Evolutionary conservation across 2,797 vertebrate genomes (phyloP), one percentile per base, ranked within the genome.

Genomic region (Coregonus ussuriensis): DNA sequence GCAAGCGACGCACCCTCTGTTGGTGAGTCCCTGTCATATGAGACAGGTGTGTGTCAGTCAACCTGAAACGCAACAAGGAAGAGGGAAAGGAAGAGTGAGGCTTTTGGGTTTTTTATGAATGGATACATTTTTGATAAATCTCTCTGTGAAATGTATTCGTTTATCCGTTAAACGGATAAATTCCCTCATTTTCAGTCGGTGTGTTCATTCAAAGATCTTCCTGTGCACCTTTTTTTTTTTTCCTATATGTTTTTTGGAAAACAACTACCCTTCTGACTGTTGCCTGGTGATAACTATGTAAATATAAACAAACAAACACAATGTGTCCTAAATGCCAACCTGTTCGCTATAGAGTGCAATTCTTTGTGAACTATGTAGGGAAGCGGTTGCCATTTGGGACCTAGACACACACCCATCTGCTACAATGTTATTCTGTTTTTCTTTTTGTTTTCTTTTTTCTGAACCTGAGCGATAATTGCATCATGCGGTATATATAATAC

Each of bases 271-370:
- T 88, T 90, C 81, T 75, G 86, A 89, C 88, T 89, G 88, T 88
- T 92, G 90, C 88, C 85, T 89, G 87, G 85, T 86, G n/a, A 88
- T 85, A 37, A 47, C 9, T 47, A 47, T 93, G 89, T 93, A 91
- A 83, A 91, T 91, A 91, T 92, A 91, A 83, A 91, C 76, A 79
- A 79, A 79, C 85, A 37, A 79, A 75, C 80, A 65, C 13, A 21
- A n/a, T 6, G 1, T 5, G 6, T 59, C 54, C 5, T 11, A 47
- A 47, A 47, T 59, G 7, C 9, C 9, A 11, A 1, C 41, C 41
- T 47, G 9, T 11, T 11, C 41, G 7, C 9, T 47, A 47, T 0
- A 3, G 41, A 13, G 41, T 47, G 9, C 41, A 47, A 11, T 47
- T 3, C 41, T 47, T 47, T 11, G 41, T 47, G 41, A 47, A 47